These are phyloP conservation scores for Acleris literana DNA, from an alignment of 2,888 invertebrate species.

Conservation along the genomic window DNA sequence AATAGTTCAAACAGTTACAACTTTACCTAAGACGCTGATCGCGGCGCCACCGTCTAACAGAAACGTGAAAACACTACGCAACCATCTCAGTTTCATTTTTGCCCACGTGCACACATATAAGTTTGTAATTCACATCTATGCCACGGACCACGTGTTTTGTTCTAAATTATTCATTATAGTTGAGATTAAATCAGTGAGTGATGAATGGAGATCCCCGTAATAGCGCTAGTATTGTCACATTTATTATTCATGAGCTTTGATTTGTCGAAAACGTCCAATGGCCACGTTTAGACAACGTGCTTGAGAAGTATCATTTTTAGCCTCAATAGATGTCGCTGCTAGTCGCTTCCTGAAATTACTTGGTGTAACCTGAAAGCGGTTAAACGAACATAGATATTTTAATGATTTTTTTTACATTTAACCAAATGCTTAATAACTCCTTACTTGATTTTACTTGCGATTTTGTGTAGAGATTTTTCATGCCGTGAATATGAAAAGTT, in stretches of 20 bases:
- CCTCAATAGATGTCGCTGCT: no score
- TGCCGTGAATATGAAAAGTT: no score
- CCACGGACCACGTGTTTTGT: conserved; percentile 31
- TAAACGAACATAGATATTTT: no score
- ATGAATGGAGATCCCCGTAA: conserved; percentile 47
- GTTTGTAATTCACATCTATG: conserved; percentile 16
- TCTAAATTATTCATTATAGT: conserved; percentile 42
- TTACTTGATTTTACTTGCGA: no score
- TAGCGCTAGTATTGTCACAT: conserved; percentile 29
- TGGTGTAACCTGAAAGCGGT: no score
- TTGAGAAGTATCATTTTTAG: no score
- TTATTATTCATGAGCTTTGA: conserved; percentile 47
- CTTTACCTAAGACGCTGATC: background rate
- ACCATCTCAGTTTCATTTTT: conserved; percentile 6
- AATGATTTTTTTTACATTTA: no score
- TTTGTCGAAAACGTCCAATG: conserved; percentile 1
- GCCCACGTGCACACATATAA: conserved; percentile 3
- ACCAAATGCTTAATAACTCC: no score
- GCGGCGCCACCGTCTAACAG: conserved; percentile 3
- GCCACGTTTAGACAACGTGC: background rate
- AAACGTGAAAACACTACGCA: background rate
- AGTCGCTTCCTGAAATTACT: no score
- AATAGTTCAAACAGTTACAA: background rate
- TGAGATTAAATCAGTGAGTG: conserved; percentile 54
- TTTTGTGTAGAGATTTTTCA: no score